phyloP scores from a whole-genome alignment of 2,113 vertebrate genomes.

The Mohoua ochrocephala region DNA sequence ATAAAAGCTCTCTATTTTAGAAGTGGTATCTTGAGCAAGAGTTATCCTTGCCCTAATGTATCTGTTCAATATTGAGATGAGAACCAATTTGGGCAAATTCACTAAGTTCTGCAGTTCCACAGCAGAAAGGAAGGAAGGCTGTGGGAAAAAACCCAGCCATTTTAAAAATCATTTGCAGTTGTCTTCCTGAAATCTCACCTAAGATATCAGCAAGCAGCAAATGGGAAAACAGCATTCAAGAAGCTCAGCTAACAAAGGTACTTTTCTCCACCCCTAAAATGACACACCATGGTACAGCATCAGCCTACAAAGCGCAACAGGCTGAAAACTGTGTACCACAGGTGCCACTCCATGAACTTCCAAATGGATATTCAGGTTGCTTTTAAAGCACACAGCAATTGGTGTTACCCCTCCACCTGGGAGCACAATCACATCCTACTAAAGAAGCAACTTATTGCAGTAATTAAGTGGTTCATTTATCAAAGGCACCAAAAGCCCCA shows the following conservation, averaged over 20 bases:
- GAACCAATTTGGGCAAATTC: not conserved
- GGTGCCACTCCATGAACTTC: not conserved
- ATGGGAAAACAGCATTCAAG: not conserved
- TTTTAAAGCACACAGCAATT: not conserved
- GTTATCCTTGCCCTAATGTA: not conserved
- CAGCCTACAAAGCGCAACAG: not conserved
- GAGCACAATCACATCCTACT: not conserved
- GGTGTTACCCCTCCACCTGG: rapidly evolving
- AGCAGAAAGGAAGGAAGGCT: not conserved
- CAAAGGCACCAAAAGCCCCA: not conserved
- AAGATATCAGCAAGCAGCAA: not conserved
- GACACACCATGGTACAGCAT: rapidly evolving
- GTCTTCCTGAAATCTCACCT: not conserved
- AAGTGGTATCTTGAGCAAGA: not conserved
- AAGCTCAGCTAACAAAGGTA: not conserved
- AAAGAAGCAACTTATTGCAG: not conserved
- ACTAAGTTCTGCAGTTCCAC: not conserved
- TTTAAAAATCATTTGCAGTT: not conserved
- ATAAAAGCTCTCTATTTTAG: not conserved
- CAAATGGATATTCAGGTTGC: too few species aligned
- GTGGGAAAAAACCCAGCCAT: not conserved
- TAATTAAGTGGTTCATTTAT: not conserved
- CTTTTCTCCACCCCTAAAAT: not conserved
- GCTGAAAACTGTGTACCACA: not conserved
- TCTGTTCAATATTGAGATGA: not conserved